A percentile compares a stretch with the other conserved stretches of the same genome.
phyloP scores from a whole-genome alignment of 2,113 vertebrate genomes.

The Xerus inauris region DNA sequence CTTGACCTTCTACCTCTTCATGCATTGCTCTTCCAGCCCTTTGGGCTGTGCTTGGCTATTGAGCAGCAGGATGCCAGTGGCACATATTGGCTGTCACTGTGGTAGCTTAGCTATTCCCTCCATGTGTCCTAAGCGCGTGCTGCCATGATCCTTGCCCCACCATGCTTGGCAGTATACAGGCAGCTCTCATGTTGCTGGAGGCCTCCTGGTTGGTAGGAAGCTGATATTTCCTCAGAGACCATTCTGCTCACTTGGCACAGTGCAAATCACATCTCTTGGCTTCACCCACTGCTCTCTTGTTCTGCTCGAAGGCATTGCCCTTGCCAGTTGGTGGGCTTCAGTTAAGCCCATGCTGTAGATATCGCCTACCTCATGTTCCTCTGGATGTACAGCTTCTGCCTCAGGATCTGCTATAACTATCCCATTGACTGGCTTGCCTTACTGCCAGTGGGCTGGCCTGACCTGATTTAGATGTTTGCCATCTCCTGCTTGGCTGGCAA shows the following conservation, averaged over 20 bases:
- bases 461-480: constrained; percentile 68
- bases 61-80: not conserved
- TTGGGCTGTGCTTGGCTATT: not conserved
- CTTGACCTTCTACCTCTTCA: not conserved
- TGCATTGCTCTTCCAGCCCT: not conserved
- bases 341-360: not conserved
- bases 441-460: constrained; percentile 46
- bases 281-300: not conserved
- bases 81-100: not conserved
- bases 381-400: constrained; percentile 57
- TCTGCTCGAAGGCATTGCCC: constrained; percentile 38
- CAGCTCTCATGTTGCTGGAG: constrained; percentile 18
- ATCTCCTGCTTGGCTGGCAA: not conserved
- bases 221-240: constrained; percentile 58
- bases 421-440: not conserved
- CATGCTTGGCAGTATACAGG: not conserved
- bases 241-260: not conserved
- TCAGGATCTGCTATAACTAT: rapidly evolving
- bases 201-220: constrained; percentile 38
- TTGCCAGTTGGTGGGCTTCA: constrained; percentile 65
- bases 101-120: not conserved
- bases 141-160: not conserved
- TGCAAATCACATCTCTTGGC: constrained; percentile 15
- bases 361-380: not conserved
- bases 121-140: not conserved